These are phyloP conservation scores for Brachyhypopomus gauderio DNA, from an alignment of 2,113 vertebrate genomes.

Conservation along the genomic window DNA sequence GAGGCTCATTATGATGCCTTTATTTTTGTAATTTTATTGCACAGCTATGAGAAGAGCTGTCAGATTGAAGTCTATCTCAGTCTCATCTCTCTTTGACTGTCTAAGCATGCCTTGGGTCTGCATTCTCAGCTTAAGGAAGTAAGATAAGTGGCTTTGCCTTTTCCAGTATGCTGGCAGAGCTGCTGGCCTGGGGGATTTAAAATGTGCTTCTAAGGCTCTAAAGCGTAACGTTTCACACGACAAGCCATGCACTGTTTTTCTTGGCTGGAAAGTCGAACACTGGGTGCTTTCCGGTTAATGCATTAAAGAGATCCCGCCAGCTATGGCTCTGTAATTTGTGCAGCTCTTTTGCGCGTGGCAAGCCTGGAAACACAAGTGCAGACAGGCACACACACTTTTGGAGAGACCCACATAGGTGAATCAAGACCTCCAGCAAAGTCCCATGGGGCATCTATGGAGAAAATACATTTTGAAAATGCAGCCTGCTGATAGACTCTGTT, in stretches of 20 bases:
- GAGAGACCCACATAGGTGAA: not conserved
- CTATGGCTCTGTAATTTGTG: slow-evolving; percentile 42
- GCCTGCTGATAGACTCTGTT: slow-evolving; percentile 24
- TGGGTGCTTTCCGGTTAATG: slow-evolving; percentile 43
- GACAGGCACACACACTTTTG: slow-evolving; percentile 1
- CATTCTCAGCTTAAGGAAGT: not conserved
- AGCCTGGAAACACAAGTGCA: slow-evolving; percentile 31
- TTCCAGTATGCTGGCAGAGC: slow-evolving; percentile 6
- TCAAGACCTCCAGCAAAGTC: slow-evolving; percentile 2
- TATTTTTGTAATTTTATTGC: not conserved
- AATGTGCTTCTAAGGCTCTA: slow-evolving; percentile 41
- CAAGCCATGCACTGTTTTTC: slow-evolving; percentile 42
- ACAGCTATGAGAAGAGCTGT: not conserved
- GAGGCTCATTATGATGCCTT: not conserved
- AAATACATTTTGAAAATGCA: slow-evolving; percentile 32
- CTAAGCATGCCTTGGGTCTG: not conserved
- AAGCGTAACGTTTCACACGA: slow-evolving; percentile 47
- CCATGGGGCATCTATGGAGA: slow-evolving; percentile 31
- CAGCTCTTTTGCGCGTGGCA: slow-evolving; percentile 28
- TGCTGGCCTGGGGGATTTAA: slow-evolving; percentile 23
- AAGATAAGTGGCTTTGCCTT: slow-evolving; percentile 15
- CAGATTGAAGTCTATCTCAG: not conserved
- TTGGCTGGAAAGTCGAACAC: slow-evolving; percentile 37
- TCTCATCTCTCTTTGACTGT: not conserved
- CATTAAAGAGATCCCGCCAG: slow-evolving; percentile 34